Evolutionary conservation across 2,113 vertebrate species (phyloP), one percentile per base, ranked within the genome.

Genomic region (Chrysochloris asiatica): DNA sequence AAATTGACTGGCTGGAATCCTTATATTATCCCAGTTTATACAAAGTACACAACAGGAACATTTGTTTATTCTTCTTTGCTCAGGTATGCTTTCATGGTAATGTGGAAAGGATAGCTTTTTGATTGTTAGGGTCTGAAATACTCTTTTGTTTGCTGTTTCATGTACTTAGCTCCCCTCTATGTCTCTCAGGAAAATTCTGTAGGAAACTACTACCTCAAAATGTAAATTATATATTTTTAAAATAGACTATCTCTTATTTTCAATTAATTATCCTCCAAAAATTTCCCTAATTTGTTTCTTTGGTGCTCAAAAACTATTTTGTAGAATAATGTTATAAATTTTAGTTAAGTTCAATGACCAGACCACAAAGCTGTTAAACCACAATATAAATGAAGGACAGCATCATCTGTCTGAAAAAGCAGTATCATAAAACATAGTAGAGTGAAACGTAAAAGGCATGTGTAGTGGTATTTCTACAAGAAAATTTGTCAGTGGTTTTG

Each of bases 271-370:
- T 67, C 12, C 69, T 83, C 11, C 48, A 79, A 52, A 11, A 52
- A 56, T 65, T 75, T 92, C 89, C 91, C 67, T 65, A 47, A 89
- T 83, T 85, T 88, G 47, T 14, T 88, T 81, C 14, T 82, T 95
- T 90, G 30, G 11, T 87, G 92, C 47, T 80, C 13, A 59, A 72
- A 76, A 67, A 65, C n/a, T 80, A 90, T 86, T 94, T 95, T 50
- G 30, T 88, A 88, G 21, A 69, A 56, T 81, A 75, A 65, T 54
- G 54, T 87, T 84, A 71, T 33, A 91, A 85, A 75, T 71, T 88
- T 88, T 87, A n/a, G 8, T 91, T 93, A 76, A 50, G 1, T 81
- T 89, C 76, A 89, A n/a, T 43, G 19, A 61, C 56, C 28, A 79
- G 19, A 47, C 33, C 56, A 89, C 24, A 85, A 79, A 92, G 48